phyloP scores from a whole-genome alignment of 2,113 vertebrate species.

The Aix galericulata region DNA sequence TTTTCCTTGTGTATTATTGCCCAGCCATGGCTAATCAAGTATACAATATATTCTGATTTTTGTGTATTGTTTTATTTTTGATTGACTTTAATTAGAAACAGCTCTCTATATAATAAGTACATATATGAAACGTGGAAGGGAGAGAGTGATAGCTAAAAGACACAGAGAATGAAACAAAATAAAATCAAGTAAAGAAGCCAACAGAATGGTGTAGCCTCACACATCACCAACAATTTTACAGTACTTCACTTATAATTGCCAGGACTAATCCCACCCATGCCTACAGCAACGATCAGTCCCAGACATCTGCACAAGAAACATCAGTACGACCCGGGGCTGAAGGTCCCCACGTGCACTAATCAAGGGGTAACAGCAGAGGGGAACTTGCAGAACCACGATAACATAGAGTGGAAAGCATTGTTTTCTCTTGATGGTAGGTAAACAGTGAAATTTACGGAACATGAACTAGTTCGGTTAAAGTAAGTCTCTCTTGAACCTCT shows the following conservation, averaged over 20 bases:
- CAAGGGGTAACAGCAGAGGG: not conserved
- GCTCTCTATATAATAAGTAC: conserved; percentile 22
- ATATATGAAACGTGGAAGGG: conserved; percentile 1
- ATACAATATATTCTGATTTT: conserved; percentile 15
- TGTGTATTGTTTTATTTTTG: conserved; percentile 52
- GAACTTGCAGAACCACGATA: not conserved
- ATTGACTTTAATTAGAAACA: conserved; percentile 51
- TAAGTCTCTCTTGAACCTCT: not conserved
- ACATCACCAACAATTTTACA: not conserved
- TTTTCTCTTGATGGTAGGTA: not conserved
- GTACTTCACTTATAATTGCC: not conserved
- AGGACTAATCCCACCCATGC: not conserved
- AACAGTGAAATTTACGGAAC: not conserved
- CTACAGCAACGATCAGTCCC: not conserved
- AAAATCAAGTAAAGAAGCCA: not conserved
- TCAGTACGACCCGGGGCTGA: not conserved
- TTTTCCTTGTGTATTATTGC: conserved; percentile 49
- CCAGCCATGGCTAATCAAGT: conserved; percentile 46
- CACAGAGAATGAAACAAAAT: not conserved
- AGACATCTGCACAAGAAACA: not conserved
- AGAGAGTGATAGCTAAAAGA: conserved; percentile 7
- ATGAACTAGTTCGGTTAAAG: not conserved
- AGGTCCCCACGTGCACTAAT: not conserved
- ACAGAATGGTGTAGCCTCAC: not conserved
- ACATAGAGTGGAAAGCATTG: not conserved